Evolutionary conservation across 2,113 vertebrate genomes (phyloP), one percentile per base, ranked within the genome.

Genomic region (Lasiurus borealis): DNA sequence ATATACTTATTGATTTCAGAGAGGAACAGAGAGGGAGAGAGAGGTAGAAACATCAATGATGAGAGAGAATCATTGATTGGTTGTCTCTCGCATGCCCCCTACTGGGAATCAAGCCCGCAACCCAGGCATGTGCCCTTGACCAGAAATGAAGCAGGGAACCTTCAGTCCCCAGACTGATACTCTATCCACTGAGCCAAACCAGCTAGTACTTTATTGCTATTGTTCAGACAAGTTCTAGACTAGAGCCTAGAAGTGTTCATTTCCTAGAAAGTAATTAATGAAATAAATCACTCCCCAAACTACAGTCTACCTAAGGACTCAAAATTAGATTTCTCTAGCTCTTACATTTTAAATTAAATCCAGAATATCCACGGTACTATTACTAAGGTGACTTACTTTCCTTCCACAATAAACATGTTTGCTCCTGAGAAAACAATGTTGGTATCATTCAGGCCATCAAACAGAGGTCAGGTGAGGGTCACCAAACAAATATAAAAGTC

Each of bases 311-410:
- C 50, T 87, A 46, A 76, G 57, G 93, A 68, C 3, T 31, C 34
- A 78, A 34, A 83, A n/a, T 31, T 31, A 59, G 25, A 44, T 6
- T 66, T 90, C 57, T 84, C 25, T 29, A 81, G 44, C 6, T 23
- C 14, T 68, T 81, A 8, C 34, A 57, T 80, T 73, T 89, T 77
- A 85, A 77, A 85, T 88, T 78, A 83, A 95, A 85, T 44, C 19
- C 21, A 69, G 40, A 82, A 69, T 78, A n/a, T 7, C 10, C 34
- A 23, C 4, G 0, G 16, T 19, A 0, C 29, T 52, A 9, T 8
- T 27, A 64, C 15, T 34, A 62, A 85, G 5, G 40, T 73, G 25
- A 81, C 77, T 95, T 50, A 29, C 34, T 85, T 78, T 66, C 57
- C 11, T 50, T 85, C 76, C 44, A 85, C 12, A 75, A 50, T 73